Conservation (phyloP, 1,140 invertebrate species). For the Diachasmimorpha longicaudata region DNA sequence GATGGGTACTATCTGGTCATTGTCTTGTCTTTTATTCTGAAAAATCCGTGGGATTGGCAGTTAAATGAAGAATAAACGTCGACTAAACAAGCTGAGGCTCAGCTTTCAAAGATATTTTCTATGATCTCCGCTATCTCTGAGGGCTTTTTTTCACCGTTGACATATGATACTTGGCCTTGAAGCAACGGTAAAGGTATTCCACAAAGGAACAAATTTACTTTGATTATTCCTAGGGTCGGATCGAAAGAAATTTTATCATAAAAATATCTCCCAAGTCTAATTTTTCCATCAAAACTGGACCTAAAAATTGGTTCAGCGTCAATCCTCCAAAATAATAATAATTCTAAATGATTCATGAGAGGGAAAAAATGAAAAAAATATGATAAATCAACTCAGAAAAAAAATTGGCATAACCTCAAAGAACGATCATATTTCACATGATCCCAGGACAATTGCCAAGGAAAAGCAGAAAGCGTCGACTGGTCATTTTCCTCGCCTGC, state of each 20-base stretch:
- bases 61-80: constrained; percentile 22
- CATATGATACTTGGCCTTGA: constrained; percentile 25
- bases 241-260: no score
- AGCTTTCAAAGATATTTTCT: constrained; percentile 23
- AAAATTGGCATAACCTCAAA: background rate
- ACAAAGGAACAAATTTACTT: constrained; percentile 11
- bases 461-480: constrained; percentile 20
- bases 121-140: constrained; percentile 8
- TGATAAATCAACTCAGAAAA: background rate
- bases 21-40: background rate
- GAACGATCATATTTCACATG: constrained; percentile 27
- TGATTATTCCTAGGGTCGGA: background rate
- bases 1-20: background rate
- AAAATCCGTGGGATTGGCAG: constrained; percentile 17
- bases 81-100: constrained; percentile 17
- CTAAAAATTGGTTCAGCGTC: no score
- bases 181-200: constrained; percentile 18
- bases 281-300: no score
- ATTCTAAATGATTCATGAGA: no score
- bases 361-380: no score
- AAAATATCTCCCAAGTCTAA: no score
- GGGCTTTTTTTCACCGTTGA: background rate
- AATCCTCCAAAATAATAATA: no score
- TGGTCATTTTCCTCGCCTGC: constrained; percentile 43
- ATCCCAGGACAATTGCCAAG: constrained; percentile 17